A percentile compares a stretch with the other conserved stretches of the same genome.
These are phyloP conservation scores for Tetragonula clypearis DNA, from an alignment of 1,140 invertebrate species.

Conservation along the genomic window DNA sequence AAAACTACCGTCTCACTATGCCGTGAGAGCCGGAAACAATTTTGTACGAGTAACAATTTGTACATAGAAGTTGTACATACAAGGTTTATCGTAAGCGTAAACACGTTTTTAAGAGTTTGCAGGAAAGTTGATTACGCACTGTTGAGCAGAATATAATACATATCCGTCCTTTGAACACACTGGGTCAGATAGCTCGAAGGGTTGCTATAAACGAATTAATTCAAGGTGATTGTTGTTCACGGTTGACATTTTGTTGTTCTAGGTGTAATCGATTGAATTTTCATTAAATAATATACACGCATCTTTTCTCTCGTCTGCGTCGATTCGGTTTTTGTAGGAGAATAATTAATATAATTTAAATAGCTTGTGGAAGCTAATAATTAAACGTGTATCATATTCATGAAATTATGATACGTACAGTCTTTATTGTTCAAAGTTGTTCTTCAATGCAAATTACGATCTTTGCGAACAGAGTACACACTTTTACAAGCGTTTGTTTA, in stretches of 20 bases:
- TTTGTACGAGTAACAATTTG: neutral
- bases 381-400: neutral
- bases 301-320: neutral
- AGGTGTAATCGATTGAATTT: constrained; percentile 26
- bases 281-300: neutral
- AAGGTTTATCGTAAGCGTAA: neutral
- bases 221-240: constrained; percentile 24
- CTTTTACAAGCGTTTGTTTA: neutral
- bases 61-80: neutral
- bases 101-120: constrained; percentile 16
- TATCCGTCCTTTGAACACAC: neutral
- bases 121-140: constrained; percentile 17
- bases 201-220: constrained; percentile 34
- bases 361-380: neutral
- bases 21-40: neutral
- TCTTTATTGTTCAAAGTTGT: neutral
- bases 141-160: neutral
- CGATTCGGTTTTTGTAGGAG: neutral
- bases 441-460: too few species aligned
- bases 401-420: neutral
- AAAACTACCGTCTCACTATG: neutral
- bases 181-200: constrained; percentile 9
- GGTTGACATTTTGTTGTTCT: constrained; percentile 24
- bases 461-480: too few species aligned
- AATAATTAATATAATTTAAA: neutral